Evolutionary conservation across 1,140 invertebrate genomes (phyloP).

Genomic region (Aphelinus atriplicis): DNA sequence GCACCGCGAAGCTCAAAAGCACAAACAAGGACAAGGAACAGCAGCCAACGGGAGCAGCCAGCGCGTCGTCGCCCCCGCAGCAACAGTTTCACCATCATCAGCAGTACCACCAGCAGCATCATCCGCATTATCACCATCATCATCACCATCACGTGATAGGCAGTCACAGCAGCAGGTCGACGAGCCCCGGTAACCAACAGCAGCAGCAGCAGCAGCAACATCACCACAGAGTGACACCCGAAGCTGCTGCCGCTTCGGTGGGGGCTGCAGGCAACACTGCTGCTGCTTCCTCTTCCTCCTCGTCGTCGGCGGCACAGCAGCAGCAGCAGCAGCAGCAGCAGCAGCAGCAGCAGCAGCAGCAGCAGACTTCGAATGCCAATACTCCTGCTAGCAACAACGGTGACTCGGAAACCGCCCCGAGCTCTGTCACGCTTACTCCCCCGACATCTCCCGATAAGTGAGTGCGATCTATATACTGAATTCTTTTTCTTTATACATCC

Average conservation of each 20-base stretch:
- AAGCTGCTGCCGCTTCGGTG: conserved; percentile 39
- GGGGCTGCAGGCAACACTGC: conserved; percentile 44
- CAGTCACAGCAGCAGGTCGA: conserved; percentile 55
- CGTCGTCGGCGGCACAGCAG: conserved; percentile 40
- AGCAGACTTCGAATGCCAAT: conserved; percentile 62
- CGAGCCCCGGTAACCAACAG: conserved; percentile 56
- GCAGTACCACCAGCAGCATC: conserved; percentile 44
- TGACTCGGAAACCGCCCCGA: conserved; percentile 61
- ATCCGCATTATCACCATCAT: conserved; percentile 43
- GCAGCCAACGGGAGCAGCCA: conserved; percentile 39
- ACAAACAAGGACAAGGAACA: conserved; percentile 62
- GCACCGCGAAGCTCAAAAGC: conserved; percentile 72
- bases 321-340: conserved; percentile 43
- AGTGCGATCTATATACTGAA: conserved; percentile 52
- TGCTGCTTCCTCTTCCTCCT: conserved; percentile 39
- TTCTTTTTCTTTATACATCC: conserved; percentile 28
- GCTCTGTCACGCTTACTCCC: conserved; percentile 68
- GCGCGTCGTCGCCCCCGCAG: conserved; percentile 33
- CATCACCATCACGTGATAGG: conserved; percentile 42
- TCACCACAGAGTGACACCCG: conserved; percentile 42
- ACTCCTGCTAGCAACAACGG: conserved; percentile 50
- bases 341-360: conserved; percentile 40
- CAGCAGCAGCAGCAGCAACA: conserved; percentile 37
- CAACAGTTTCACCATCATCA: conserved; percentile 40
- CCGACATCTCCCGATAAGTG: conserved; percentile 72